A percentile compares a stretch with the other conserved stretches of the same genome.
These are phyloP conservation scores for Cephus spinipes DNA, from an alignment of 2,888 invertebrate genomes.

Conservation along the genomic window DNA sequence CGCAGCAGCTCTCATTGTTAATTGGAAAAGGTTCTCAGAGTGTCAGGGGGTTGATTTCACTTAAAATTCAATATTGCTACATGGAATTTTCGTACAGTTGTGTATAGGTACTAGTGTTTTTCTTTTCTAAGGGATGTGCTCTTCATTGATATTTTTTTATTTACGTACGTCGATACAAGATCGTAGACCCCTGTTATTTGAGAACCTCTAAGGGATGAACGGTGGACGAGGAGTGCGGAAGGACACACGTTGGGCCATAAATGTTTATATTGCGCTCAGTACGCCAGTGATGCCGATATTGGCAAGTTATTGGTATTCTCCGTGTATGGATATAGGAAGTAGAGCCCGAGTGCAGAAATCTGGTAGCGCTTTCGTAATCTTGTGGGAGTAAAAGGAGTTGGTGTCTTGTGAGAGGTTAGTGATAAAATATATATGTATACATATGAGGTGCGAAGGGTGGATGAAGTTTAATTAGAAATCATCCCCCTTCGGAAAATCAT, in stretches of 20 bases:
- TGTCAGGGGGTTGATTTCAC: neutral
- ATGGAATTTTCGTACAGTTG: neutral
- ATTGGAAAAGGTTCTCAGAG: neutral
- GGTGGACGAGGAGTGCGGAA: constrained; percentile 40
- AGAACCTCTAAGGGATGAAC: constrained; percentile 40
- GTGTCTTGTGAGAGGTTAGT: neutral
- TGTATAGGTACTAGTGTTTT: too few relatives aligned
- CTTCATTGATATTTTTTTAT: neutral
- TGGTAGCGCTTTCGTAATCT: neutral
- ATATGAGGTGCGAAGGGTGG: neutral
- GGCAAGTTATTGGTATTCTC: constrained; percentile 63
- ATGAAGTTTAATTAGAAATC: neutral
- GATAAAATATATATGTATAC: neutral
- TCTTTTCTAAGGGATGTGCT: neutral
- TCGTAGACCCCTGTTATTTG: constrained; percentile 12
- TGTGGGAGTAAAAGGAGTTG: neutral
- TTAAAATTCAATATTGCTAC: neutral
- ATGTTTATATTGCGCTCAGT: constrained; percentile 65
- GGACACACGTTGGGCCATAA: constrained; percentile 61
- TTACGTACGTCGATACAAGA: neutral
- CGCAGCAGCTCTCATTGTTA: constrained; percentile 46
- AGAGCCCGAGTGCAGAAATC: neutral
- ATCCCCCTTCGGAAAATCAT: neutral
- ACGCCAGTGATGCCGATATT: constrained; percentile 63
- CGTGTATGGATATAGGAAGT: neutral